phyloP scores from a whole-genome alignment of 2,888 invertebrate species.

The Actias luna region DNA sequence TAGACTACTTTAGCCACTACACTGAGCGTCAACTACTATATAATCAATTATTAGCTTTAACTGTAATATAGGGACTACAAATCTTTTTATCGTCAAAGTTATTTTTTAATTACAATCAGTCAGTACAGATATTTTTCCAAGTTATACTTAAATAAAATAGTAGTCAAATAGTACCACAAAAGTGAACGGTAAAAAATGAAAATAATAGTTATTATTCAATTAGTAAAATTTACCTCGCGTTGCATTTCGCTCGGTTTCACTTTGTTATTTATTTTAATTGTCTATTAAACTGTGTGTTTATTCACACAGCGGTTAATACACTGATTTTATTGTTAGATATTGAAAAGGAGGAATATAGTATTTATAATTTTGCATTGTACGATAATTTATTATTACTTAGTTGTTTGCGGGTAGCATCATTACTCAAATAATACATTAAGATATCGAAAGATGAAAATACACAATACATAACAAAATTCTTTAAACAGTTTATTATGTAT shows the following conservation, averaged over 20 bases:
- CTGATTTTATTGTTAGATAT: constrained; percentile 1
- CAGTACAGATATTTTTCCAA: too few relatives aligned
- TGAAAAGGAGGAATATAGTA: background rate
- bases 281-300: constrained; percentile 10
- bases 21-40: too few relatives aligned
- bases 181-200: constrained; percentile 33
- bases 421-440: background rate
- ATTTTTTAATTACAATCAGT: too few relatives aligned
- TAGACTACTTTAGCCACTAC: too few relatives aligned
- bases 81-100: too few relatives aligned
- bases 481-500: background rate
- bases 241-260: constrained; percentile 27
- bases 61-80: too few relatives aligned
- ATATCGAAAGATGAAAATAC: background rate
- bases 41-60: too few relatives aligned
- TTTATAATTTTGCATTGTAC: background rate
- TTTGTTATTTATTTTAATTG: constrained; percentile 27
- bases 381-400: background rate
- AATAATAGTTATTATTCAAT: constrained; percentile 34
- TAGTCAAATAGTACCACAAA: constrained; percentile 11
- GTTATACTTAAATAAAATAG: too few relatives aligned
- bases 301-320: background rate
- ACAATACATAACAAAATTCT: background rate
- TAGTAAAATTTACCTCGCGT: constrained; percentile 29
- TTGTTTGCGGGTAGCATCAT: background rate